Percentiles rank a stretch among this genome's conserved stretches.
Evolutionary conservation across 2,888 invertebrate genomes (phyloP).

Genomic region (Melanargia galathea): DNA sequence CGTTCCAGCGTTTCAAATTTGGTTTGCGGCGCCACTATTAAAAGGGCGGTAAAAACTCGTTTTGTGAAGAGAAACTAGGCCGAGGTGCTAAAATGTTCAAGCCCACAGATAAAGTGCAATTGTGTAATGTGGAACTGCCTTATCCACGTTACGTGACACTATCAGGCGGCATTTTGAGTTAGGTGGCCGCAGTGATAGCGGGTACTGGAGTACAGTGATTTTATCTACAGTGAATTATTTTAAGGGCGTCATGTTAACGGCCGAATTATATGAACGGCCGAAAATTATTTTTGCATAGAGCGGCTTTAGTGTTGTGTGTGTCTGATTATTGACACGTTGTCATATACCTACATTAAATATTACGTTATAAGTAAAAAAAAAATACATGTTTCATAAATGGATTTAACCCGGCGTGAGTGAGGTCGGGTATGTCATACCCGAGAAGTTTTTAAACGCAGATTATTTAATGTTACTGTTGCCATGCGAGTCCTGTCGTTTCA

Average conservation of each 20-base stretch:
- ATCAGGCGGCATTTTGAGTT: conserved; percentile 32
- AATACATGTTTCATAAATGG: too few relatives aligned
- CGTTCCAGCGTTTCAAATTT: conserved; percentile 15
- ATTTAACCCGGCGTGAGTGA: too few relatives aligned
- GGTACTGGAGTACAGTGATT: not conserved
- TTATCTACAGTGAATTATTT: not conserved
- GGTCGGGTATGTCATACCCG: too few relatives aligned
- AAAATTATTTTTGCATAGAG: too few relatives aligned
- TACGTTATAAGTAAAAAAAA: too few relatives aligned
- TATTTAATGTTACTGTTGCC: too few relatives aligned
- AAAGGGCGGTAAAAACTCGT: conserved; percentile 19
- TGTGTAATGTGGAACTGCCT: conserved; percentile 36
- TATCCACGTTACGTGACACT: conserved; percentile 39
- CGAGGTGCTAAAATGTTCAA: conserved; percentile 33
- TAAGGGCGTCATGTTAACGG: not conserved
- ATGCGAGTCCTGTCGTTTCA: too few relatives aligned
- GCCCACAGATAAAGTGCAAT: conserved; percentile 35
- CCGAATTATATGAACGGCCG: too few relatives aligned
- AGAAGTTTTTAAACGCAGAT: too few relatives aligned
- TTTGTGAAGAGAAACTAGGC: conserved; percentile 16
- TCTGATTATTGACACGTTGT: too few relatives aligned
- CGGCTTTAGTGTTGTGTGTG: too few relatives aligned
- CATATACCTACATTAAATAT: too few relatives aligned
- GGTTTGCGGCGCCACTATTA: conserved; percentile 8
- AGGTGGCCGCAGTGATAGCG: conserved; percentile 27